These are phyloP conservation scores for Plagodis pulveraria DNA, from an alignment of 2,888 invertebrate species.

Conservation along the genomic window DNA sequence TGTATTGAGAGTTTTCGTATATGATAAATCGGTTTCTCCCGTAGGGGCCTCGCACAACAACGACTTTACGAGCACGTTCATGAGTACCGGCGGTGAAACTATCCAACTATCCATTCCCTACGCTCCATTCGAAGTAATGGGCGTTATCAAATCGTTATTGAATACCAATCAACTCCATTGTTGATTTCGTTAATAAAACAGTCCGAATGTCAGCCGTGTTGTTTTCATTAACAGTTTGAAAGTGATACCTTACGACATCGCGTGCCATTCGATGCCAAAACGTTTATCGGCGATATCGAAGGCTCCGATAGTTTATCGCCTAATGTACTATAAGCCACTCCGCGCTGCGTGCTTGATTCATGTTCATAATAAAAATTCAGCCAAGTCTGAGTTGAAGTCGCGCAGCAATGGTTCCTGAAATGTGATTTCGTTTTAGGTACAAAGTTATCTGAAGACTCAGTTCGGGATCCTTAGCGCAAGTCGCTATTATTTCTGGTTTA, in stretches of 20 bases:
- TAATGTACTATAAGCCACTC: conserved; percentile 16
- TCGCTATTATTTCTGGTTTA: too few species aligned
- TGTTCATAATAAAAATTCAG: neutral
- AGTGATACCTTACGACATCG: conserved; percentile 21
- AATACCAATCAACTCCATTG: conserved; percentile 18
- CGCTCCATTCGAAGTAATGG: conserved; percentile 5
- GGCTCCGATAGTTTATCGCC: conserved; percentile 34
- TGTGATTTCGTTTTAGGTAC: too few species aligned
- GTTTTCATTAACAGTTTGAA: conserved; percentile 19
- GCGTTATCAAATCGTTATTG: conserved; percentile 14
- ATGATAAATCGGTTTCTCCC: conserved; percentile 12
- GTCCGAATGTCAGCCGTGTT: conserved; percentile 1
- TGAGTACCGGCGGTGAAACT: conserved; percentile 5
- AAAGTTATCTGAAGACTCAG: too few species aligned
- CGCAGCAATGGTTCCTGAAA: too few species aligned
- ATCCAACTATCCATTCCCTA: conserved; percentile 5
- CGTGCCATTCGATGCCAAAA: conserved; percentile 25
- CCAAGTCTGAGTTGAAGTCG: too few species aligned
- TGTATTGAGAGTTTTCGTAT: conserved; percentile 11
- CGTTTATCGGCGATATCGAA: conserved; percentile 26
- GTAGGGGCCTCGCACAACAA: conserved; percentile 8
- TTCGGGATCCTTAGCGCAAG: too few species aligned
- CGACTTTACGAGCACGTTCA: neutral
- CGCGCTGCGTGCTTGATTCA: neutral
- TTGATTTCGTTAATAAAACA: conserved; percentile 1